phyloP scores from a whole-genome alignment of 2,888 invertebrate genomes.

The Scaptomyza reducta region DNA sequence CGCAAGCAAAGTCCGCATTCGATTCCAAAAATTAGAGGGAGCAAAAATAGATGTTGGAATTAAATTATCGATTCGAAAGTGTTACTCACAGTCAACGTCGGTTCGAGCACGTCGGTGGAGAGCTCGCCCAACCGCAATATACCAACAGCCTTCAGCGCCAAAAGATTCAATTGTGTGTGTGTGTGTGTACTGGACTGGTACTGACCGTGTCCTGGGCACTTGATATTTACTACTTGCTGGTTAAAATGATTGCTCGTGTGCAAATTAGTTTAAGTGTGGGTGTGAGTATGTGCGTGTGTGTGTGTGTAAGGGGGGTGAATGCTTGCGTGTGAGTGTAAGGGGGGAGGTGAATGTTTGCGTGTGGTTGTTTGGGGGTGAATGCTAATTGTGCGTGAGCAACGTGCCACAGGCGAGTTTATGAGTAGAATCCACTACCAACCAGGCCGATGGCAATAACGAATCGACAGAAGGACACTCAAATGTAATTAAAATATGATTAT shows the following conservation, averaged over 20 bases:
- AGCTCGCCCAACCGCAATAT: neutral
- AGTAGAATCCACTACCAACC: too few species aligned
- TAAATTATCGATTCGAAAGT: neutral
- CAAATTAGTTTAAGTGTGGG: neutral
- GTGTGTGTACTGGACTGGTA: too few species aligned
- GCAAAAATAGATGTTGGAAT: neutral
- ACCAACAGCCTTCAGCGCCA: neutral
- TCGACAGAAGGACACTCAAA: too few species aligned
- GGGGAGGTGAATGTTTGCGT: too few species aligned
- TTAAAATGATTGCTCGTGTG: neutral
- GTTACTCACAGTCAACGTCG: neutral
- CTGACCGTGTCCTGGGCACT: constrained; percentile 12
- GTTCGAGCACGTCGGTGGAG: neutral
- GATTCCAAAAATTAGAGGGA: neutral
- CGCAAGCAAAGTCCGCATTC: constrained; percentile 7
- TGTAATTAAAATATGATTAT: too few species aligned
- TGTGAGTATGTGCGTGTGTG: neutral
- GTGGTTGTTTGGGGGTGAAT: too few species aligned
- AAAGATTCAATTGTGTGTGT: constrained; percentile 13
- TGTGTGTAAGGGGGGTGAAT: too few species aligned
- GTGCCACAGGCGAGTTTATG: too few species aligned
- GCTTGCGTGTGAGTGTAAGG: too few species aligned
- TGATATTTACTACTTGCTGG: neutral
- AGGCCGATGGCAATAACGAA: too few species aligned
- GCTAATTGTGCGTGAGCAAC: too few species aligned